Base-by-base conservation (phyloP, 1,140 invertebrate genomes). In the Zaprionus inermis region DNA sequence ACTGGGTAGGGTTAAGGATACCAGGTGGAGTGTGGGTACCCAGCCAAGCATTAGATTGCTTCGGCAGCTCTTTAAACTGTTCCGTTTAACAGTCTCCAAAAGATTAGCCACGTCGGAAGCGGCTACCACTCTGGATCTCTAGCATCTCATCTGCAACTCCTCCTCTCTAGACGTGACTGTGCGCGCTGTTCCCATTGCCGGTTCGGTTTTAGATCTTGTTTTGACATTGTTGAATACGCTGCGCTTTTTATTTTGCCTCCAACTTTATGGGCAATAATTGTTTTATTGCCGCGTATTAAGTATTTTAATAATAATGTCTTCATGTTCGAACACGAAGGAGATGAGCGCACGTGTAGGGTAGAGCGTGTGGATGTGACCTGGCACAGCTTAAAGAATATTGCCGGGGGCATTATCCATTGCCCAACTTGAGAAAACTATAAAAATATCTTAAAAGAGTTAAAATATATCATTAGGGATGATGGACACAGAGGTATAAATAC, bases 61-160 rank as follows among this genome's bases (percentile, higher is more conserved):
- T 20, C 18, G n/a, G 18, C 18, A 61, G 52, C 38, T 18, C 65
- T 73, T 73, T 63, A 73, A 73, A 41, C 55, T 66, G 55, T 52
- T 44, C 56, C 41, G 57, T 71, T 73, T 73, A 68, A 68, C 65
- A 68, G 60, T 34, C 51, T 38, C 30, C 51, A 59, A 59, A 55
- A 54, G 71, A 46, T 68, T 56, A 61, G 16, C n/a, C n/a, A 16
- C 6, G n/a, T 16, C 38, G 7, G 2, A n/a, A 44, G 38, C 38
- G 38, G 38, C 38, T 9, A 70, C 57, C 57, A 11, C 22, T 12
- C 34, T 32, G 30, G 49, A 66, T 28, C 22, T 24, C 22, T 28
- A 28, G 5, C 30, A 52, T 57, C 51, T 56, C 61, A 41, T 54
- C 61, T 44, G 18, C 22, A 22, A 49, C 10, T 49, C 38, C 38